Evolutionary conservation across 1,140 invertebrate genomes (phyloP).

Genomic region (Ceratitis capitata): DNA sequence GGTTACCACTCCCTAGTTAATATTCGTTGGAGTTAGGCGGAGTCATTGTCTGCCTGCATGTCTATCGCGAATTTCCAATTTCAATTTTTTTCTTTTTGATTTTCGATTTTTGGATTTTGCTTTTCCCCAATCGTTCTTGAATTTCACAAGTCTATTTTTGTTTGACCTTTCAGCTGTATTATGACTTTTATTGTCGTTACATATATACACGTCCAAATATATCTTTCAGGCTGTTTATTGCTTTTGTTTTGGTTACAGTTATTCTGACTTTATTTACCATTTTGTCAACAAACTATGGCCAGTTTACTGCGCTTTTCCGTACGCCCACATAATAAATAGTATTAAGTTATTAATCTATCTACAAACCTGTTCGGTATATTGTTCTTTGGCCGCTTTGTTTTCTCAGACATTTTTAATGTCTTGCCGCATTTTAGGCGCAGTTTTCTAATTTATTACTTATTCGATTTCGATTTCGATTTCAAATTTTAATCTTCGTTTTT

Average conservation of each 20-base stretch:
- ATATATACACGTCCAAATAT: too few species aligned
- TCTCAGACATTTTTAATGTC: slow-evolving; percentile 4
- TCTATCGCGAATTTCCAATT: background rate
- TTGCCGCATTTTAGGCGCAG: slow-evolving; percentile 24
- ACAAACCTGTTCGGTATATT: too few species aligned
- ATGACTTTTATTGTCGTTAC: background rate
- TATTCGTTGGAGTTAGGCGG: background rate
- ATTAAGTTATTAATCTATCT: background rate
- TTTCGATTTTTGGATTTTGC: too few species aligned
- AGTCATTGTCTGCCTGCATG: background rate
- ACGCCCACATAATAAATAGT: background rate
- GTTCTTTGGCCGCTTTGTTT: too few species aligned
- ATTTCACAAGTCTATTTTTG: background rate
- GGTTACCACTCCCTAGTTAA: background rate
- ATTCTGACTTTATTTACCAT: background rate
- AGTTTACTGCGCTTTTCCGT: background rate
- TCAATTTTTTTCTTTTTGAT: too few species aligned
- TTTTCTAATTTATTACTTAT: slow-evolving; percentile 6
- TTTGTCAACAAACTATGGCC: background rate
- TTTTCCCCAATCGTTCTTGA: too few species aligned
- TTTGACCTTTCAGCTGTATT: background rate
- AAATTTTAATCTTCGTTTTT: background rate
- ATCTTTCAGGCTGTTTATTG: too few species aligned
- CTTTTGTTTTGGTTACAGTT: background rate
- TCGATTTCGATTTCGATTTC: background rate